A percentile compares a stretch with the other conserved stretches of the same genome.
These are phyloP conservation scores for Andrena hattorfiana DNA, from an alignment of 2,888 invertebrate genomes.

Conservation along the genomic window DNA sequence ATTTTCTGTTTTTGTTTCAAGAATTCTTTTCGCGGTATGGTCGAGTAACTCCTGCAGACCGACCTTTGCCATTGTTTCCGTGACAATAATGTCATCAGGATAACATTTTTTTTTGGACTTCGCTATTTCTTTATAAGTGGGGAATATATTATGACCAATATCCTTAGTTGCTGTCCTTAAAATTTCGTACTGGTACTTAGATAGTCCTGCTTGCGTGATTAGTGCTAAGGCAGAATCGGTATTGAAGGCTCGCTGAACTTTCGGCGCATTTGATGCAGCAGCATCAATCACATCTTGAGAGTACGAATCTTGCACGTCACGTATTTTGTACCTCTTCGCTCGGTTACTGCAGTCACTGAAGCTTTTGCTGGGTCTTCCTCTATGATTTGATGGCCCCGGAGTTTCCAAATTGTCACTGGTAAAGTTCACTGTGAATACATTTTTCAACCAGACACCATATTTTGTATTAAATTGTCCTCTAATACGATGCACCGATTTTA, in stretches of 20 bases:
- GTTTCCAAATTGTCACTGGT: not conserved
- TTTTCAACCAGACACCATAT: not conserved
- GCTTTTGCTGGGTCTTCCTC: not conserved
- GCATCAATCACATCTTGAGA: not conserved
- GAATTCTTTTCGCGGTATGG: conserved; percentile 6
- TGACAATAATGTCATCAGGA: not conserved
- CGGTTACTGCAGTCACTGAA: not conserved
- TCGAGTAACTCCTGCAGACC: conserved; percentile 26
- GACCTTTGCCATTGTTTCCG: conserved; percentile 8
- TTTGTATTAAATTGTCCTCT: not conserved
- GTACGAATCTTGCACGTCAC: not conserved
- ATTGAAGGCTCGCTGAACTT: not conserved
- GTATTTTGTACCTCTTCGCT: not conserved
- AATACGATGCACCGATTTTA: not conserved
- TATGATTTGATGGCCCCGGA: not conserved
- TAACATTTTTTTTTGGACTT: not conserved
- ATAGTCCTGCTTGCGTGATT: conserved; percentile 13
- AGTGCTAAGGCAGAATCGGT: conserved; percentile 5
- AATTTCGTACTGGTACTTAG: conserved; percentile 18
- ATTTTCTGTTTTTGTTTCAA: not conserved
- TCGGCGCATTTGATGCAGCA: not conserved
- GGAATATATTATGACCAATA: conserved; percentile 23
- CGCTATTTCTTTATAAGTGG: not conserved
- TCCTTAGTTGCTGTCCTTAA: conserved; percentile 12
- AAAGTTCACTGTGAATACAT: not conserved